These are phyloP conservation scores for Linurgus olivaceus DNA, from an alignment of 2,797 vertebrate species.

Conservation along the genomic window DNA sequence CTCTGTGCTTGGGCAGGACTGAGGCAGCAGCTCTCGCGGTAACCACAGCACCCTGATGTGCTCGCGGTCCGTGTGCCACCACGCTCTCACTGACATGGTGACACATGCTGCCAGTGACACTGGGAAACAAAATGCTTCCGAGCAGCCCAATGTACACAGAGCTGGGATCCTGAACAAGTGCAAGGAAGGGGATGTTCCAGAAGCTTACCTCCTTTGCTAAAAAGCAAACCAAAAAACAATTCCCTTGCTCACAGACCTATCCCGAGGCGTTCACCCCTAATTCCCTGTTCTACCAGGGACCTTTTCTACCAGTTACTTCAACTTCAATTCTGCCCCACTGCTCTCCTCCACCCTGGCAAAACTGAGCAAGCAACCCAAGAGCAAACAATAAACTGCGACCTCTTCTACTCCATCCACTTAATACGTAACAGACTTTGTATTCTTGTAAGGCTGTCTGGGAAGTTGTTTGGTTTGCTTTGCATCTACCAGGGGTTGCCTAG, in stretches of 20 bases:
- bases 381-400: slow-evolving; percentile 24
- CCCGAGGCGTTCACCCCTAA: background rate
- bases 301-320: background rate
- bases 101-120: background rate
- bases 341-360: slow-evolving; percentile 28
- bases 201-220: background rate
- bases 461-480: background rate
- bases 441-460: background rate
- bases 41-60: too few relatives aligned
- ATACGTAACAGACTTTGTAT: background rate
- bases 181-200: background rate
- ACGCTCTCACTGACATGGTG: rapidly evolving
- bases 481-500: background rate
- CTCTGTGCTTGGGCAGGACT: background rate
- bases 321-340: background rate
- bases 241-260: background rate
- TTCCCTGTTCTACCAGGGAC: background rate
- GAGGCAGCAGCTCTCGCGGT: rapidly evolving
- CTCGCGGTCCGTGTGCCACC: rapidly evolving
- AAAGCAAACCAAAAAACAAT: background rate
- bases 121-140: background rate
- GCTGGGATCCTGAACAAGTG: background rate
- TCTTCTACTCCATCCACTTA: slow-evolving; percentile 21
- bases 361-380: slow-evolving; percentile 26
- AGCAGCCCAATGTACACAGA: rapidly evolving